Conservation (phyloP, 2,888 invertebrate genomes). For the Diaphora mendica region DNA sequence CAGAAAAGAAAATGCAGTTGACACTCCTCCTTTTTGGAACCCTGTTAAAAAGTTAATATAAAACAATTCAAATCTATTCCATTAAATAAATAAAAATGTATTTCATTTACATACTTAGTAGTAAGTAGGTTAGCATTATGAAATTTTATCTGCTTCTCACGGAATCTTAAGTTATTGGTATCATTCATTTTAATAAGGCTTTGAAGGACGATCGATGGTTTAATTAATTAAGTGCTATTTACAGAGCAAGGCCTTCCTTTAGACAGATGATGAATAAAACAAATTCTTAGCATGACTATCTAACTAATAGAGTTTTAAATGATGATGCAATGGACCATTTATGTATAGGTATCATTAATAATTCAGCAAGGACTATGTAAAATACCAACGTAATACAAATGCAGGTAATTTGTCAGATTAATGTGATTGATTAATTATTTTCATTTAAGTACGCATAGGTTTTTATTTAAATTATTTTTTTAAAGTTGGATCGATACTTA, state of each 20-base stretch:
- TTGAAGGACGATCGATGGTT: background rate
- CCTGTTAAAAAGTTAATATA: background rate
- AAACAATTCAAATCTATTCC: background rate
- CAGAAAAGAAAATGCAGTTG: no score
- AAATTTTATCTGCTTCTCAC: background rate
- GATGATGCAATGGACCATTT: conserved; percentile 29
- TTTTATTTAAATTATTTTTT: no score
- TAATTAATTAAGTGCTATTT: background rate
- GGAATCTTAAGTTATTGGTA: background rate
- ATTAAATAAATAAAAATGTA: background rate
- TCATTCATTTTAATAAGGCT: background rate
- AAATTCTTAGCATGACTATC: background rate
- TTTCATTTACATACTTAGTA: background rate
- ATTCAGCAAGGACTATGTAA: conserved; percentile 37
- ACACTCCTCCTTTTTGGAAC: no score
- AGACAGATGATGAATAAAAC: background rate
- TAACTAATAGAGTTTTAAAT: background rate
- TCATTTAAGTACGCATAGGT: conserved; percentile 6
- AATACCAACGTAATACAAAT: conserved; percentile 32
- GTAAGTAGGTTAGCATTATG: background rate
- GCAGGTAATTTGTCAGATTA: conserved; percentile 36
- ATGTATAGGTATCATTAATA: conserved; percentile 37
- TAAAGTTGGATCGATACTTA: background rate
- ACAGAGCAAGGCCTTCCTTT: background rate
- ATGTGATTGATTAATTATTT: conserved; percentile 37